Conservation (phyloP, 1,140 invertebrate species). For the Geopemphigus sp. region DNA sequence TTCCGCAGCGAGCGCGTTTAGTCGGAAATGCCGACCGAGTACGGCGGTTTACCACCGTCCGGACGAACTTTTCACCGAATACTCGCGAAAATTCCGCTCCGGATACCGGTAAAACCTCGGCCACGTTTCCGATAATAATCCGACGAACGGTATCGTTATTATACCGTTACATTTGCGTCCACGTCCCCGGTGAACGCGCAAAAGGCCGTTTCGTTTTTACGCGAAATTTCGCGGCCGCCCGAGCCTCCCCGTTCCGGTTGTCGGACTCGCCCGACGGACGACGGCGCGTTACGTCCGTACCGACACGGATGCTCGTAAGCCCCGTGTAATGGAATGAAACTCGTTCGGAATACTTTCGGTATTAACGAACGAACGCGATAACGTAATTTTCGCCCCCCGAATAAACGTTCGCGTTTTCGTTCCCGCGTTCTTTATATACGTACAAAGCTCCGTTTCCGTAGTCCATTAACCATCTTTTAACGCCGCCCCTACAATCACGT, state of each 20-base stretch:
- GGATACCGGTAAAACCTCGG: not conserved
- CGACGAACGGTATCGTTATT: too few relatives aligned
- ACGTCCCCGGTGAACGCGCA: too few relatives aligned
- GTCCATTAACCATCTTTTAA: conserved; percentile 22
- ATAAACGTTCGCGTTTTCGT: not conserved
- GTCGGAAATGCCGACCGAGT: conserved; percentile 9
- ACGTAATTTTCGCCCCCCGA: not conserved
- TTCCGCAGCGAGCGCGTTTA: not conserved
- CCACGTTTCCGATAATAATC: too few relatives aligned
- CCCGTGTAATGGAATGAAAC: too few relatives aligned
- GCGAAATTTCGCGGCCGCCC: too few relatives aligned
- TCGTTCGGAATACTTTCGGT: not conserved
- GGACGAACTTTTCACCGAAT: conserved; percentile 24
- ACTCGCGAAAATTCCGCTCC: not conserved
- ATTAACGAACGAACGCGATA: conserved; percentile 19
- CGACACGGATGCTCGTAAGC: too few relatives aligned
- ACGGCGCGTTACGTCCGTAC: too few relatives aligned
- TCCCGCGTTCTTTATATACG: not conserved
- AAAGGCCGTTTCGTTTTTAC: too few relatives aligned
- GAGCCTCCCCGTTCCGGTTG: too few relatives aligned
- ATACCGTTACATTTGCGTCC: too few relatives aligned
- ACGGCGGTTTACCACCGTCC: not conserved
- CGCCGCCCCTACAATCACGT: not conserved
- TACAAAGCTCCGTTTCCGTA: not conserved
- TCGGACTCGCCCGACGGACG: too few relatives aligned